phyloP scores from a whole-genome alignment of 2,888 invertebrate species.

The Apotomis betuletana region DNA sequence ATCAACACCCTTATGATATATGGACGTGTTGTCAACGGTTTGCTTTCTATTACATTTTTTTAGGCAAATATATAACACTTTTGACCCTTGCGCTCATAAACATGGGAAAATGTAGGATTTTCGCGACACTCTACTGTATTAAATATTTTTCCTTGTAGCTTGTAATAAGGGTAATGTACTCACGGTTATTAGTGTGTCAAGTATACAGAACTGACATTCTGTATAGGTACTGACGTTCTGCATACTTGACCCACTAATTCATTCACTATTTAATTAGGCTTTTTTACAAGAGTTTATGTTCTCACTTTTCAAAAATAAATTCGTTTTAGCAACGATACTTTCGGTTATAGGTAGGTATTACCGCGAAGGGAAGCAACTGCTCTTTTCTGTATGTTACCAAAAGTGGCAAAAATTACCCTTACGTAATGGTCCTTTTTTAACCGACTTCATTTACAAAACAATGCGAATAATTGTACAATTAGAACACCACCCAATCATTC shows the following conservation, averaged over 20 bases:
- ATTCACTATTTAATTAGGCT: too few species aligned
- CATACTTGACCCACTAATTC: too few species aligned
- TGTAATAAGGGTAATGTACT: slow-evolving; percentile 35
- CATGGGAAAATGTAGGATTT: slow-evolving; percentile 31
- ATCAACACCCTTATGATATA: slow-evolving; percentile 41
- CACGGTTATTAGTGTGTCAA: slow-evolving; percentile 6
- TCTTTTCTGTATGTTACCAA: too few species aligned
- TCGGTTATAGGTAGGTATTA: too few species aligned
- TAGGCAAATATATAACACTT: slow-evolving; percentile 39
- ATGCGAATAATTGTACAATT: too few species aligned
- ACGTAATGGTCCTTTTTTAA: too few species aligned
- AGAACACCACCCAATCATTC: background rate
- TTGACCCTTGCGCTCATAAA: slow-evolving; percentile 40
- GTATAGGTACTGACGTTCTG: too few species aligned
- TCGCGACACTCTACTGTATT: slow-evolving; percentile 40
- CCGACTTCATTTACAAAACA: too few species aligned
- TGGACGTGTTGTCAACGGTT: slow-evolving; percentile 34
- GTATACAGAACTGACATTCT: background rate
- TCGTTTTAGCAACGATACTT: background rate
- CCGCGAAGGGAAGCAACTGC: too few species aligned
- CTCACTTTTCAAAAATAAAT: background rate
- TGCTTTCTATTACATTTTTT: slow-evolving; percentile 40
- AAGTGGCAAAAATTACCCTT: too few species aligned
- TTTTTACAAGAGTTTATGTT: background rate
- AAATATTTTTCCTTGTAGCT: slow-evolving; percentile 32